Evolutionary conservation across 2,113 vertebrate genomes (phyloP).

Genomic region (Rhinoderma darwinii): DNA sequence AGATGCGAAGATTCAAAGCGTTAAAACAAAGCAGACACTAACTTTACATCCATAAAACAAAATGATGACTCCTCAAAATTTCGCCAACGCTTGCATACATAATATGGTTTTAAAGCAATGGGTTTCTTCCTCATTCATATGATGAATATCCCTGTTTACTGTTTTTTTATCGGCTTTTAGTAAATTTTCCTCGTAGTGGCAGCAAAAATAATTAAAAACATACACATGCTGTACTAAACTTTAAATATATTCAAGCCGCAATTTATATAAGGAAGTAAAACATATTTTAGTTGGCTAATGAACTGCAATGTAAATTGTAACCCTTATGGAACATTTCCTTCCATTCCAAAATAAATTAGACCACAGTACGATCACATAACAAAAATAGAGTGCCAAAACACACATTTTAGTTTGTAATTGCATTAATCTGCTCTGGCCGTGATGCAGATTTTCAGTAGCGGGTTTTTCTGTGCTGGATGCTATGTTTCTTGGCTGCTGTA

Average conservation of each 20-base stretch:
- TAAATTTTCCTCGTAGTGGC: slow-evolving; percentile 19
- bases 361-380: slow-evolving; percentile 47
- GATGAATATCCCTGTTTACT: slow-evolving; percentile 44
- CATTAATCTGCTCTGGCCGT: slow-evolving; percentile 56
- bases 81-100: background rate
- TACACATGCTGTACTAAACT: slow-evolving; percentile 16
- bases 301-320: slow-evolving; percentile 46
- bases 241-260: slow-evolving; percentile 17
- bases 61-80: background rate
- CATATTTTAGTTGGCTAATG: slow-evolving; percentile 36
- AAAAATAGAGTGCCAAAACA: slow-evolving; percentile 49
- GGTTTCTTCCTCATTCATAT: slow-evolving; percentile 1
- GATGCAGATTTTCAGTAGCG: slow-evolving; percentile 45
- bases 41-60: slow-evolving; percentile 13
- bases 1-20: background rate
- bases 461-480: slow-evolving; percentile 50
- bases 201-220: slow-evolving; percentile 35
- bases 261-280: slow-evolving; percentile 43
- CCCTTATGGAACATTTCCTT: slow-evolving; percentile 4
- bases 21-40: background rate
- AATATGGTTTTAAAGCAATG: background rate
- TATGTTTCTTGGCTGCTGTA: slow-evolving; percentile 47
- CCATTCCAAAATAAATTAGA: slow-evolving; percentile 50
- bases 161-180: slow-evolving; percentile 13
- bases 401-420: slow-evolving; percentile 58